Percentiles rank a stretch among this genome's conserved stretches.
phyloP scores from a whole-genome alignment of 2,888 invertebrate genomes.

The Agrochola lota region DNA sequence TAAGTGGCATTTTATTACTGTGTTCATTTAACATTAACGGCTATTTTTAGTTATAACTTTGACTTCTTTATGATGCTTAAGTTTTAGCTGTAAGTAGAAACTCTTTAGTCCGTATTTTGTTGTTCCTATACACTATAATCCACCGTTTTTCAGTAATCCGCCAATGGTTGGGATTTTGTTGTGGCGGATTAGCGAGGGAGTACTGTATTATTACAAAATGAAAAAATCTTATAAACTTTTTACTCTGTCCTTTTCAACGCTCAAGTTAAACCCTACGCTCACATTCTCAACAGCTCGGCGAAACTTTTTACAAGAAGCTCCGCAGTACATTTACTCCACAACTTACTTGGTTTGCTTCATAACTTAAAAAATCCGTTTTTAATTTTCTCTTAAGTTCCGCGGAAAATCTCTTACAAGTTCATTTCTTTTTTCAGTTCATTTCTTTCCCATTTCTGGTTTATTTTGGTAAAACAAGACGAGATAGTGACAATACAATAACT shows the following conservation, averaged over 20 bases:
- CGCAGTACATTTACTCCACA: not conserved
- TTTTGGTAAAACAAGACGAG: not conserved
- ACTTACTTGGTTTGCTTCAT: conserved; percentile 4
- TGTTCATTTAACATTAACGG: not conserved
- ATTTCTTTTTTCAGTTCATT: not conserved
- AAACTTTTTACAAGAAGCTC: conserved; percentile 1
- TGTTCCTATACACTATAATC: too few species aligned
- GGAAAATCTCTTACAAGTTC: not conserved
- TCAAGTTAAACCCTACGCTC: not conserved
- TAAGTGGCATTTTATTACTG: not conserved
- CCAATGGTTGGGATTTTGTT: too few species aligned
- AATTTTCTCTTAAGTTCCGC: not conserved
- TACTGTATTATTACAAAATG: too few species aligned
- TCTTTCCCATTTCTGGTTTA: not conserved
- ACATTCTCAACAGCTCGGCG: not conserved
- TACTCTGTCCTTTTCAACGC: not conserved
- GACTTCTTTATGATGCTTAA: too few species aligned
- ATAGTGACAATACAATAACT: not conserved
- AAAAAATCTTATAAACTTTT: not conserved
- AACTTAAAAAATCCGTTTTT: conserved; percentile 19
- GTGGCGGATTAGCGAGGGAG: too few species aligned
- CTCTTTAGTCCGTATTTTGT: too few species aligned
- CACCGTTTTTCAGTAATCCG: too few species aligned
- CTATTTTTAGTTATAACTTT: not conserved
- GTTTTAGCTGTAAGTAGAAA: not conserved